Evolutionary conservation across 2,113 vertebrate species (phyloP), one percentile per base, ranked within the genome.

Genomic region (Guaruba guarouba): DNA sequence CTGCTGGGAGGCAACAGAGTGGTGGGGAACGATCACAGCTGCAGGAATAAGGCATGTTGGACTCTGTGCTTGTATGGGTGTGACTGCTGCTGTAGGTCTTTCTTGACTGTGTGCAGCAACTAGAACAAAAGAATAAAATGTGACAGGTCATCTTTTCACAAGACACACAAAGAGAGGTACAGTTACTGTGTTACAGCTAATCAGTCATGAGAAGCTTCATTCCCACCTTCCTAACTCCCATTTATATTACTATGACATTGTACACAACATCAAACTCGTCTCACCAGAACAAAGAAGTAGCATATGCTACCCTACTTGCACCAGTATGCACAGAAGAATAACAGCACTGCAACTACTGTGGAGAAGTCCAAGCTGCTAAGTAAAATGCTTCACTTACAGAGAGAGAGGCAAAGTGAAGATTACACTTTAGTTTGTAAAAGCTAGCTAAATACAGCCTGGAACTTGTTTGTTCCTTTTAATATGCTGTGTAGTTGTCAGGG

Each of bases 41-140:
- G 97, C 91, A 94, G 98, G 86, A 97, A 98, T 97, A 70, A 98
- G 98, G 77, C 98, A 95, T 67, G 98, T 83, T 5, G 98, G 59
- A 46, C 97, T 97, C 97, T 97, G 98, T 80, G 98, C 98, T 97
- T 99, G 99, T 95, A 99, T 98, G 85, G 99, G 99, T 3, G 98
- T 99, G 95, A 99, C 99, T 2, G 99, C 98, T 8, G 99, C 98
- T 0, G 99, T 99, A 51, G 99, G 99, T 68, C 99, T 98, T 88
- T 99, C 99, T 97, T 99, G 99, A 97, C 90, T 98, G 91, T 99
- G 99, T 77, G 98, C 97, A 0, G 98, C 98, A 69, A 99, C 99
- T 99, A 93, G 88, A 28, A 78, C 44, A 75, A 92, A 77, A 96
- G 62, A 74, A 96, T 35, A 77, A 70, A 91, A 95, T 20, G 46